Base-by-base conservation (phyloP, 2,113 vertebrate genomes). In the Pseudois nayaur region DNA sequence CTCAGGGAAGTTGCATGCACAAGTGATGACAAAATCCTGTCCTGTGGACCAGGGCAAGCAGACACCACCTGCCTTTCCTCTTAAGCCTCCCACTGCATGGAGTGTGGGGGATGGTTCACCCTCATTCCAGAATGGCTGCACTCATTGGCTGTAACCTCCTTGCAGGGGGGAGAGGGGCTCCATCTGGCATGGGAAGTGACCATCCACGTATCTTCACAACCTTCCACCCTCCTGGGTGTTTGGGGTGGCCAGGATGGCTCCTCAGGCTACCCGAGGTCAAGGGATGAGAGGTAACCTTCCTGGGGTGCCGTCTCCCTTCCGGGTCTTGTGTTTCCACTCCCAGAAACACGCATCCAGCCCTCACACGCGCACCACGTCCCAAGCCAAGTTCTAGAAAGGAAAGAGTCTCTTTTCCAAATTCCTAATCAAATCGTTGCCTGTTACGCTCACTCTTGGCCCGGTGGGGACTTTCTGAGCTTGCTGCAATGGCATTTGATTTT, bases 281-380 rank as follows among this genome's bases (percentile, higher is more conserved):
- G 50, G 50, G 23, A 45, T 13, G 40, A 86, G 19, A 36, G 45
- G 21, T 27, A 5, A 76, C 59, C 27, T 74, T 84, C 8, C 57
- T 52, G 40, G 25, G 33, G 40, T 25, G 25, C 52, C 15, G 25
- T 3, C 71, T 5, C 48, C 74, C 81, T 71, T n/a, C 9, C 8
- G 29, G 14, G 8, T 60, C 29, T 64, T 21, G 7, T 1, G n/a
- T 6, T 33, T 45, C 55, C 21, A 43, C 17, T 21, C 31, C 27
- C 1, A 27, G 81, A 55, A 27, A 12, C 6, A 4, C 13, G 4
- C 29, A 17, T 3, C 52, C 27, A 2, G 21, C 67, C 7, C 50
- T 19, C 2, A 0, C 12, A 23, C 10, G 2, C 40, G 27, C n/a
- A 0, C 88, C 5, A 45, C 21, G 21, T 21, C 45, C 48, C 2